A percentile compares a stretch with the other conserved stretches of the same genome.
These are phyloP conservation scores for Mycalesis mineus DNA, from an alignment of 2,888 invertebrate species.

Conservation along the genomic window DNA sequence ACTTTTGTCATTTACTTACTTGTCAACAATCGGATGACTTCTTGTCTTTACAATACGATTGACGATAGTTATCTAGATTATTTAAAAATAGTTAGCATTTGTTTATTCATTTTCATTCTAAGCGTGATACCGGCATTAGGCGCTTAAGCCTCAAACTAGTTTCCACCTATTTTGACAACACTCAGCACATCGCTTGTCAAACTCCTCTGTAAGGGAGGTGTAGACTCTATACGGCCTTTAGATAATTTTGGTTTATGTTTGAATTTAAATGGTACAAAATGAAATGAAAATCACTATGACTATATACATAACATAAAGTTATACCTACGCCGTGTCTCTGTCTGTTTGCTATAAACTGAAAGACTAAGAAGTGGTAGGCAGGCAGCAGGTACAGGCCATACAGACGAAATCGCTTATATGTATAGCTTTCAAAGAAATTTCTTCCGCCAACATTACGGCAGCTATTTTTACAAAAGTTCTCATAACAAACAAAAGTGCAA, in stretches of 20 bases:
- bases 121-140: constrained; percentile 1
- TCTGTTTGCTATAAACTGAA: too few relatives aligned
- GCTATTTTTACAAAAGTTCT: too few relatives aligned
- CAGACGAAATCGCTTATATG: too few relatives aligned
- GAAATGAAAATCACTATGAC: too few relatives aligned
- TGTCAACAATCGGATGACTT: neutral
- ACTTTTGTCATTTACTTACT: too few relatives aligned
- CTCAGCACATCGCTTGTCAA: neutral
- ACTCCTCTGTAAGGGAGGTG: neutral
- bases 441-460: too few relatives aligned
- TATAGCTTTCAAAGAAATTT: too few relatives aligned
- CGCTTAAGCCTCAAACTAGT: neutral
- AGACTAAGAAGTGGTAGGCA: too few relatives aligned
- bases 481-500: neutral
- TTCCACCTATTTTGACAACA: constrained; percentile 3
- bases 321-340: too few relatives aligned
- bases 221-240: neutral
- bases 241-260: neutral
- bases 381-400: too few relatives aligned
- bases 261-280: too few relatives aligned
- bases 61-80: neutral
- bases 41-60: neutral
- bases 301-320: too few relatives aligned
- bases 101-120: constrained; percentile 1
- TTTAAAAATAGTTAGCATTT: neutral